These are phyloP conservation scores for Prionace glauca DNA, from an alignment of 2,797 vertebrate genomes.

Conservation along the genomic window DNA sequence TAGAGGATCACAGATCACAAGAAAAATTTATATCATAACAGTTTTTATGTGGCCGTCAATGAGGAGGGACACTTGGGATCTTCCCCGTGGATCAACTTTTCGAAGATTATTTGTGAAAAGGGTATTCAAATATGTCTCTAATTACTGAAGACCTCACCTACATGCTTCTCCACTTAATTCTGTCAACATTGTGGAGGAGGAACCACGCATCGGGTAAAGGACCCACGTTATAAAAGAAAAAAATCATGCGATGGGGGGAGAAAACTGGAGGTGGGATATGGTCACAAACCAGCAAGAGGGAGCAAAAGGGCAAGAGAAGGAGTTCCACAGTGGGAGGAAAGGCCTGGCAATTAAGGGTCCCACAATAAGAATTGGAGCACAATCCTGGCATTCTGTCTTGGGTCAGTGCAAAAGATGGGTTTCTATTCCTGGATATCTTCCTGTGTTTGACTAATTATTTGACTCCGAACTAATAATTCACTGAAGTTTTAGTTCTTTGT, in stretches of 20 bases:
- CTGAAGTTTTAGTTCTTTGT: neutral
- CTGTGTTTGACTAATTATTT: neutral
- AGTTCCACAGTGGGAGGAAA: no score
- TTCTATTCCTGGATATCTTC: neutral
- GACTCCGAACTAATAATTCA: neutral
- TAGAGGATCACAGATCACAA: no score
- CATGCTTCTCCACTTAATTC: neutral
- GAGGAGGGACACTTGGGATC: no score
- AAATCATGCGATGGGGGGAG: no score
- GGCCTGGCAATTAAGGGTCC: neutral
- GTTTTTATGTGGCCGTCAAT: no score
- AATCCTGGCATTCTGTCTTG: neutral
- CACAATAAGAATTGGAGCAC: neutral
- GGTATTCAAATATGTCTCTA: neutral
- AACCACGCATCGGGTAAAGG: neutral
- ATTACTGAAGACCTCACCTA: neutral
- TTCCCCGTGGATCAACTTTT: neutral
- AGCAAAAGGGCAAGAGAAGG: no score
- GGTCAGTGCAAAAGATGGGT: neutral
- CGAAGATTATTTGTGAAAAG: neutral
- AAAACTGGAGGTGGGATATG: no score
- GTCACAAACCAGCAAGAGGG: neutral
- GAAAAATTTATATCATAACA: no score
- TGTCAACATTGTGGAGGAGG: neutral
- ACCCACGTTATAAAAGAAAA: neutral